These are phyloP conservation scores for Archocentrus centrarchus DNA, from an alignment of 2,113 vertebrate species.

Conservation along the genomic window DNA sequence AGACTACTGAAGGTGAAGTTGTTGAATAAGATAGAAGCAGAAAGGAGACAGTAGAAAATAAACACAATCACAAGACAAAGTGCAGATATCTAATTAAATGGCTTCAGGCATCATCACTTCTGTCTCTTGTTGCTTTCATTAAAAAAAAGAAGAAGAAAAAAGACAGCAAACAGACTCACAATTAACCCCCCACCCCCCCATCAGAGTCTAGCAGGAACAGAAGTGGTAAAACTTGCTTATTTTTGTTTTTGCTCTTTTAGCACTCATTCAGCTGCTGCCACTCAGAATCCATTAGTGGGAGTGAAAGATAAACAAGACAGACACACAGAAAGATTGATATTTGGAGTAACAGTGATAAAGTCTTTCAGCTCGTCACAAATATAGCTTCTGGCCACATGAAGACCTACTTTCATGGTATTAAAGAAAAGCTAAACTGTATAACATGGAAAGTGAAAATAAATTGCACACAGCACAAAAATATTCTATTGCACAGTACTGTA, in stretches of 20 bases:
- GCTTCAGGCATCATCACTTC: neutral
- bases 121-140: neutral
- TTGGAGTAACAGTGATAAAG: constrained; percentile 1
- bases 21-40: neutral
- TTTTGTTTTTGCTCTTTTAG: constrained; percentile 21
- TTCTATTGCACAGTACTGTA: neutral
- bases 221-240: neutral
- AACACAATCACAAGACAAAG: constrained; percentile 3
- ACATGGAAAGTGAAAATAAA: neutral
- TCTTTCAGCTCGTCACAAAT: constrained; percentile 8
- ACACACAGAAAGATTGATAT: neutral
- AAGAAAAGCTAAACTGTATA: neutral
- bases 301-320: neutral
- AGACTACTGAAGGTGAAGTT: neutral
- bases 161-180: constrained; percentile 3
- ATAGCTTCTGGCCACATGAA: neutral
- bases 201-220: neutral
- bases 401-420: neutral
- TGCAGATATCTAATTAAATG: constrained; percentile 2
- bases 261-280: neutral
- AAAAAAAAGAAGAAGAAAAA: too few relatives aligned
- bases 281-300: neutral
- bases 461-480: neutral
- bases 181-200: neutral
- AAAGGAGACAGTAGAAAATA: neutral